These are phyloP conservation scores for Leptodactylus fuscus DNA, from an alignment of 2,113 vertebrate species.

Conservation along the genomic window DNA sequence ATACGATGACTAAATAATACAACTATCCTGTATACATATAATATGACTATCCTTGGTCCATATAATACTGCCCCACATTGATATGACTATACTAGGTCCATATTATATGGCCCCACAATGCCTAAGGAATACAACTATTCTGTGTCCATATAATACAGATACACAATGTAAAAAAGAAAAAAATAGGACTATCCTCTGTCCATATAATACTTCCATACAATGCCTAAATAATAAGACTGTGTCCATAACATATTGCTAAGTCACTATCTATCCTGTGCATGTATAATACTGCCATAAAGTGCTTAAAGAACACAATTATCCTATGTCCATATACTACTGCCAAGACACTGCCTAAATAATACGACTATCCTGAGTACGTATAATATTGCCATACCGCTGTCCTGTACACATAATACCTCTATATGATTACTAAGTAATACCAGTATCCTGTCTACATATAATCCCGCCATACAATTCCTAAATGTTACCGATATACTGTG, in stretches of 20 bases:
- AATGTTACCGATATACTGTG: too few species aligned
- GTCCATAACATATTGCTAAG: background rate
- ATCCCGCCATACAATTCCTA: too few species aligned
- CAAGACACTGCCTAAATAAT: too few species aligned
- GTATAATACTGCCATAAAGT: background rate
- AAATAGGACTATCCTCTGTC: background rate
- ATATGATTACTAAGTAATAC: background rate
- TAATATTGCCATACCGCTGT: too few species aligned
- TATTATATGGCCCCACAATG: background rate
- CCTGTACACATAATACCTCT: too few species aligned
- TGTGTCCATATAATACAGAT: background rate
- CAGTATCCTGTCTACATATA: background rate
- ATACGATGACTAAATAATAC: too few species aligned
- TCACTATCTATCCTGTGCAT: background rate
- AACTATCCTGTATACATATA: too few species aligned
- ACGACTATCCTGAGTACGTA: too few species aligned
- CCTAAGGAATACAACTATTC: background rate
- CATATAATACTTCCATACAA: background rate
- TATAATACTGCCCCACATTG: too few species aligned
- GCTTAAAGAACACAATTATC: too few species aligned
- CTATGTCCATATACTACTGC: too few species aligned
- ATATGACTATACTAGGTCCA: too few species aligned
- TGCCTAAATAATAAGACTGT: background rate
- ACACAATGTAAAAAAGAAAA: background rate
- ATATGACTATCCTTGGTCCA: background rate